These are phyloP conservation scores for Phortica okadai DNA, from an alignment of 2,888 invertebrate species.

Conservation along the genomic window DNA sequence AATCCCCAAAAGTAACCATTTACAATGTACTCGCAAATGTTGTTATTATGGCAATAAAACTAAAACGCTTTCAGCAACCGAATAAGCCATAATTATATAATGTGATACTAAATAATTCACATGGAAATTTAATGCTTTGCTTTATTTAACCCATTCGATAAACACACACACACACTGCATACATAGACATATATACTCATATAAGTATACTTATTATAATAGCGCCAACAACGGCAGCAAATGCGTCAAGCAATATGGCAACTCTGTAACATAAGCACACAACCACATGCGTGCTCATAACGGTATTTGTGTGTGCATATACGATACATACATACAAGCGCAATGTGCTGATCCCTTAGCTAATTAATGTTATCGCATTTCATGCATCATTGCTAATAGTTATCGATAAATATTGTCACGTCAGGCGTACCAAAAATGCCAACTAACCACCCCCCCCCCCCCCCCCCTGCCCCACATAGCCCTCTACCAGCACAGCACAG, in stretches of 20 bases:
- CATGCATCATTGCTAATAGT: slow-evolving; percentile 71
- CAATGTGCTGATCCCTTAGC: slow-evolving; percentile 41
- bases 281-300: background rate
- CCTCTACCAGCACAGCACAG: no score
- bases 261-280: background rate
- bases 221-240: background rate
- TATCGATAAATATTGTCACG: slow-evolving; percentile 69
- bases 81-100: slow-evolving; percentile 13
- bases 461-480: background rate
- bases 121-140: slow-evolving; percentile 31
- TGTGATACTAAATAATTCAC: slow-evolving; percentile 21
- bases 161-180: slow-evolving; percentile 24
- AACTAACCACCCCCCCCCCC: background rate
- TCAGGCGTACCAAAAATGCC: slow-evolving; percentile 39
- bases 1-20: background rate
- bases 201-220: background rate
- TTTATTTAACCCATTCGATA: slow-evolving; percentile 33
- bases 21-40: background rate
- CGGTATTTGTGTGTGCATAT: background rate
- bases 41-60: background rate
- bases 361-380: slow-evolving; percentile 73
- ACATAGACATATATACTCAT: slow-evolving; percentile 9
- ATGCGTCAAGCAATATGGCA: background rate
- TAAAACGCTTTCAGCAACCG: background rate
- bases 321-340: background rate